These are phyloP conservation scores for Leucophora obtusa DNA, from an alignment of 2,888 invertebrate genomes.

Conservation along the genomic window DNA sequence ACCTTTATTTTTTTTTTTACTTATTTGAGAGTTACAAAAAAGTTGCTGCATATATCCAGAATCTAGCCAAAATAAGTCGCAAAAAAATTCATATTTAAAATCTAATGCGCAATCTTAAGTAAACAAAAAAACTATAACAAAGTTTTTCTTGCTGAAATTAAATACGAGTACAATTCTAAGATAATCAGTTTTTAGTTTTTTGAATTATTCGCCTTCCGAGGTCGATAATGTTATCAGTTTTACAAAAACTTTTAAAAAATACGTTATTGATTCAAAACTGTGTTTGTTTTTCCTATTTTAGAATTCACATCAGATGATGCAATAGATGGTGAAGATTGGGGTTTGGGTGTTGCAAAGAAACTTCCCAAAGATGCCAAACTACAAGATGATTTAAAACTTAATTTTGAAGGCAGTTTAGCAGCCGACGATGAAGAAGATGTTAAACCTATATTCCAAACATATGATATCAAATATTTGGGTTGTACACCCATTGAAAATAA, in stretches of 20 bases:
- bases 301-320: slow-evolving; percentile 68
- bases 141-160: background rate
- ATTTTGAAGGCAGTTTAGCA: slow-evolving; percentile 58
- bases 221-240: slow-evolving; percentile 23
- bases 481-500: slow-evolving; percentile 70
- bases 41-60: no score
- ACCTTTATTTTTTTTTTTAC: no score
- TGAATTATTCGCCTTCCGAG: slow-evolving; percentile 11
- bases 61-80: no score
- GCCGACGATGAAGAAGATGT: slow-evolving; percentile 64
- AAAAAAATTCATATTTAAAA: no score
- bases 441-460: slow-evolving; percentile 65
- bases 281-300: slow-evolving; percentile 18
- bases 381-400: slow-evolving; percentile 58
- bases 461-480: slow-evolving; percentile 72
- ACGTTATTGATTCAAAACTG: no score
- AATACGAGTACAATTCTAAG: no score
- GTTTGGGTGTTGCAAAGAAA: slow-evolving; percentile 55
- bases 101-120: no score
- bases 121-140: no score
- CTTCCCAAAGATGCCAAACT: slow-evolving; percentile 44
- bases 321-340: slow-evolving; percentile 67
- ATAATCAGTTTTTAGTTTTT: background rate
- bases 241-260: background rate
- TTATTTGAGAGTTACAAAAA: no score